Percentiles rank a stretch among this genome's conserved stretches.
phyloP scores from a whole-genome alignment of 2,888 invertebrate genomes.

The Tubulanus polymorphus region DNA sequence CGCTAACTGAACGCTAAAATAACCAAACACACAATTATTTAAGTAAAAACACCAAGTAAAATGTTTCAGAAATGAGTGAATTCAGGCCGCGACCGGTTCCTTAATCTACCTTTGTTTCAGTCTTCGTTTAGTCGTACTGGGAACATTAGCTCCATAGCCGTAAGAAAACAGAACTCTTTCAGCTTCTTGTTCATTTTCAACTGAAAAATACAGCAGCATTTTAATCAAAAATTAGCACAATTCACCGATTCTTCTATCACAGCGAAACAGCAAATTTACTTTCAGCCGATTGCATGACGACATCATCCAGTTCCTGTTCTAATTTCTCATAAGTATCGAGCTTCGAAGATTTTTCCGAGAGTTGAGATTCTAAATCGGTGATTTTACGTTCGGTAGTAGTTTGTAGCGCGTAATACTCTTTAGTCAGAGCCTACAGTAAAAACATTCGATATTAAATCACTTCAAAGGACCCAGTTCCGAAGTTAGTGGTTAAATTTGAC shows the following conservation, averaged over 20 bases:
- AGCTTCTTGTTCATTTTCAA: slow-evolving; percentile 48
- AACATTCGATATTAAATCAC: too few relatives aligned
- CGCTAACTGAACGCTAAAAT: slow-evolving; percentile 45
- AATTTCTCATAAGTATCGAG: slow-evolving; percentile 49
- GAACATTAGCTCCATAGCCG: slow-evolving; percentile 53
- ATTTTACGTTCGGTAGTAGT: slow-evolving; percentile 39
- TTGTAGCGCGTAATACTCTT: slow-evolving; percentile 50
- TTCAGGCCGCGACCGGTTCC: not conserved
- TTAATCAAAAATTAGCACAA: not conserved
- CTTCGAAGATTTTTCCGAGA: slow-evolving; percentile 40
- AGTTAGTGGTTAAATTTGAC: too few relatives aligned
- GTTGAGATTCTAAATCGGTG: slow-evolving; percentile 41
- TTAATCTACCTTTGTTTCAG: slow-evolving; percentile 48
- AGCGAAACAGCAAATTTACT: slow-evolving; percentile 23
- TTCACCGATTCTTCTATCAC: not conserved
- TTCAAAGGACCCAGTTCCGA: too few relatives aligned
- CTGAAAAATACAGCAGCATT: slow-evolving; percentile 20
- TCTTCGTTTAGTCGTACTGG: slow-evolving; percentile 46
- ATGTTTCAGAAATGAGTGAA: not conserved
- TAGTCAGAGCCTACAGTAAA: slow-evolving; percentile 39
- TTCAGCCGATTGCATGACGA: slow-evolving; percentile 54
- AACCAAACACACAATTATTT: too few relatives aligned
- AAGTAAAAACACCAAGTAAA: not conserved
- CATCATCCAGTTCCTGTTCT: slow-evolving; percentile 52
- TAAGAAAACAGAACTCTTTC: slow-evolving; percentile 50